These are phyloP conservation scores for Phaethon lepturus DNA, from an alignment of 2,113 vertebrate genomes.

Conservation along the genomic window DNA sequence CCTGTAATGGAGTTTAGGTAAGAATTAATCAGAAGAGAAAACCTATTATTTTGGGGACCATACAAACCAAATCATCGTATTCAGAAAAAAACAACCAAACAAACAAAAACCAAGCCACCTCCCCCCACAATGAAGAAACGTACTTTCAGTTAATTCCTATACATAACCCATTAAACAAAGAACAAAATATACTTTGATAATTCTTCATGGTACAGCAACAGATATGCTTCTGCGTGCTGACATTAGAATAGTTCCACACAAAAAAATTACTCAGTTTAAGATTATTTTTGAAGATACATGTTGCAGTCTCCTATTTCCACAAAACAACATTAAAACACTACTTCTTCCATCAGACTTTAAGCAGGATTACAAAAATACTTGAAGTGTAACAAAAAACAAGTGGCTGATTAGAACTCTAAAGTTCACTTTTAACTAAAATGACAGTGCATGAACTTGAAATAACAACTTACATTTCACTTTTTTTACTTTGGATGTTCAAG, in stretches of 20 bases:
- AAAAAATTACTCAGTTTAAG: not conserved
- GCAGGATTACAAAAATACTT: not conserved
- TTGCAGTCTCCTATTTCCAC: not conserved
- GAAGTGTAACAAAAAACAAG: not conserved
- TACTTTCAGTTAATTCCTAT: not conserved
- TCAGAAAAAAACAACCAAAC: not conserved
- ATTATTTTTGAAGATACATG: not conserved
- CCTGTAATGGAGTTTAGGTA: not conserved
- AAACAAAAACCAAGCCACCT: not conserved
- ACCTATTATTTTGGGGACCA: not conserved
- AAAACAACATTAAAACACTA: not conserved
- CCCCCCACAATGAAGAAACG: not conserved
- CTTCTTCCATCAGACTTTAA: not conserved
- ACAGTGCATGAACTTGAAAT: not conserved
- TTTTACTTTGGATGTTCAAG: not conserved
- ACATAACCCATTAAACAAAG: not conserved
- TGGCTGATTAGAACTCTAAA: not conserved
- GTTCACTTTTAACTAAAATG: not conserved
- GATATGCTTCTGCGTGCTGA: not conserved
- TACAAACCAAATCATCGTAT: not conserved
- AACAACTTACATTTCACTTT: not conserved
- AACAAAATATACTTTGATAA: not conserved
- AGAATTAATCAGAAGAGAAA: not conserved
- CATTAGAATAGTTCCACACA: not conserved
- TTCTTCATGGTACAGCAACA: not conserved